Evolutionary conservation across 1,140 invertebrate genomes (phyloP).

Genomic region (Eciton burchellii): DNA sequence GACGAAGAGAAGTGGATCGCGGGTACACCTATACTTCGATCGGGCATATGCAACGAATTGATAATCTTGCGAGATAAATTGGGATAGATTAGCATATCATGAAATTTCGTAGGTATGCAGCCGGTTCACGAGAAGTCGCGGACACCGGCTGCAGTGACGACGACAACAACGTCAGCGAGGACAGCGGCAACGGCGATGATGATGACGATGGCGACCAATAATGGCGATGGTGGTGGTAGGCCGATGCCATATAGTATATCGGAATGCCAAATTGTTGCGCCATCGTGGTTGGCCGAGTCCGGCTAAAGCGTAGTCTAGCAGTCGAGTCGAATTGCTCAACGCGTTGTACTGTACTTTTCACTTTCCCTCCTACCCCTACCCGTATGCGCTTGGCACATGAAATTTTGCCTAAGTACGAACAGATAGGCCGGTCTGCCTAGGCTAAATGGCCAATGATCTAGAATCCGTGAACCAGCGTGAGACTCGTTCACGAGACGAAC

Average conservation of each 20-base stretch:
- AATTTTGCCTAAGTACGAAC: constrained; percentile 74
- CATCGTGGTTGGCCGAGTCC: constrained; percentile 78
- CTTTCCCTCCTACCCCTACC: constrained; percentile 78
- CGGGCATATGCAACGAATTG: constrained; percentile 13
- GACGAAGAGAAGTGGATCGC: constrained; percentile 9
- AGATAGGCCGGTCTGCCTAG: constrained; percentile 29
- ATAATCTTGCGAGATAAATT: constrained; percentile 60
- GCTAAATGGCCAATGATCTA: constrained; percentile 68
- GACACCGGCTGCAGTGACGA: not conserved
- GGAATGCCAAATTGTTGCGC: constrained; percentile 85
- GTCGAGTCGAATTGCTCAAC: constrained; percentile 80
- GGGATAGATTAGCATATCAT: constrained; percentile 50
- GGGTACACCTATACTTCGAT: not conserved
- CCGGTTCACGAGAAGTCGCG: constrained; percentile 34
- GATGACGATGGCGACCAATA: constrained; percentile 4
- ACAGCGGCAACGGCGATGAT: not conserved
- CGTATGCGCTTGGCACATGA: constrained; percentile 48
- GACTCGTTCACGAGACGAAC: not conserved
- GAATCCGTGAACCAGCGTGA: constrained; percentile 67
- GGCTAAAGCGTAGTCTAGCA: constrained; percentile 71
- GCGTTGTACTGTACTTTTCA: constrained; percentile 78
- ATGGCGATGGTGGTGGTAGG: constrained; percentile 38
- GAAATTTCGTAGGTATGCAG: constrained; percentile 51
- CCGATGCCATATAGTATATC: constrained; percentile 64
- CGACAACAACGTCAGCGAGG: not conserved